Evolutionary conservation across 2,888 invertebrate genomes (phyloP), one percentile per base, ranked within the genome.

Genomic region (Tyria jacobaeae): DNA sequence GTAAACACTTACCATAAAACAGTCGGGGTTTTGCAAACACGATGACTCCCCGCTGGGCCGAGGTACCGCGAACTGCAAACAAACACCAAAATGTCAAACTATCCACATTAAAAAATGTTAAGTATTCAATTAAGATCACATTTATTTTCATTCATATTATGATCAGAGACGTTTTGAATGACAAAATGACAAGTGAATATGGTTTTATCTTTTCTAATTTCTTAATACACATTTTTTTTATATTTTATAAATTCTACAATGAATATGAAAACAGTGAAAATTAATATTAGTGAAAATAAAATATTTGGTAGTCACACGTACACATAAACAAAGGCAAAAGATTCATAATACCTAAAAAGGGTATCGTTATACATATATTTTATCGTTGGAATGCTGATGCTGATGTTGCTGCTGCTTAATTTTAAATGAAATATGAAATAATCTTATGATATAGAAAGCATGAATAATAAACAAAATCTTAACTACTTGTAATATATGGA

Each of bases 21-120:
- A 96, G 92, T 96, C 96, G 75, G 96, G 95, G 86, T 95, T 95
- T 89, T 96, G 96, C 88, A 96, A 93, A 89, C 96, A 96, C 84
- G 95, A 95, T 62, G 95, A 95, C 90, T 95, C 95, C 87, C 95
- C 95, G 85, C 95, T 91, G 79, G 95, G 95, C 62, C 95, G 94
- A 73, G 95, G 95, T 88, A 94, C 93, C 81, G 95, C 95, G 80
- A 96, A 96, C 96, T 96, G 95, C 82, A 95, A 94, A 91, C 91
- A 92, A 93, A 89, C 85, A 88, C 78, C 80, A 73, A 84, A 82
- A 83, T 81, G 81, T 87, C 83, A 86, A 72, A 86, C 82, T 21
- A 69, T 31, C 39, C 47, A 67, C 27, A 34, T 68, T 65, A 47
- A 63, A 39, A 63, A 57, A 52, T 37, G 41, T 54, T 50, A 50